phyloP scores from a whole-genome alignment of 2,797 vertebrate species.

The Microcaecilia unicolor region DNA sequence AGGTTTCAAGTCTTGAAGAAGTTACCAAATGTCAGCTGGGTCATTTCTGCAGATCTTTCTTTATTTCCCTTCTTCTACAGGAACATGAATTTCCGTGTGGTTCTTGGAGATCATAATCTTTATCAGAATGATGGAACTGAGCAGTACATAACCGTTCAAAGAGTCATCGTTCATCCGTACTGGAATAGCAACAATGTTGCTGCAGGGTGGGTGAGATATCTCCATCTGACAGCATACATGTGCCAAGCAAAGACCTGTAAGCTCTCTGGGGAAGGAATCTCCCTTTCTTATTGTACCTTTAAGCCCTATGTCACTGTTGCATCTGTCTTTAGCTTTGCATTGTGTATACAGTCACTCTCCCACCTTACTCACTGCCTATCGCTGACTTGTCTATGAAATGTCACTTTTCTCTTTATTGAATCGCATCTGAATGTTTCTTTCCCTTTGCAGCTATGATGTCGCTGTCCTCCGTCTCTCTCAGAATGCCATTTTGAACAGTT shows the following conservation, averaged over 20 bases:
- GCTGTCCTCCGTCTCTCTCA: slow-evolving; percentile 67
- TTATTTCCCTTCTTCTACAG: slow-evolving; percentile 16
- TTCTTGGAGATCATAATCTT: slow-evolving; percentile 77
- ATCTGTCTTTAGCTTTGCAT: no score
- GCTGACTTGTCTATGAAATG: no score
- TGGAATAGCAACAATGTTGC: slow-evolving; percentile 62
- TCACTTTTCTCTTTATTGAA: not conserved
- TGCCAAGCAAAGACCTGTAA: no score
- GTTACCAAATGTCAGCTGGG: not conserved
- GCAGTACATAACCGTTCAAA: slow-evolving; percentile 61
- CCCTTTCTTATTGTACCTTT: no score
- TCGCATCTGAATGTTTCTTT: not conserved
- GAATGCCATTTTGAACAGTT: slow-evolving; percentile 55
- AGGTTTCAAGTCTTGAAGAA: not conserved
- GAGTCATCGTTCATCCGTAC: slow-evolving; percentile 56
- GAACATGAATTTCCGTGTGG: slow-evolving; percentile 60
- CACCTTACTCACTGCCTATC: no score
- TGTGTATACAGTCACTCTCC: no score
- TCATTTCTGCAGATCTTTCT: not conserved
- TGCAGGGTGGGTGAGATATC: slow-evolving; percentile 67
- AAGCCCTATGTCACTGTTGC: no score
- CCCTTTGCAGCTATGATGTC: slow-evolving; percentile 67
- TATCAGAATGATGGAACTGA: slow-evolving; percentile 51
- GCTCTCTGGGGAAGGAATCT: no score
- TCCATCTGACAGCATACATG: not conserved